phyloP scores from a whole-genome alignment of 2,113 vertebrate genomes.

The Hippocampus guttulatus region DNA sequence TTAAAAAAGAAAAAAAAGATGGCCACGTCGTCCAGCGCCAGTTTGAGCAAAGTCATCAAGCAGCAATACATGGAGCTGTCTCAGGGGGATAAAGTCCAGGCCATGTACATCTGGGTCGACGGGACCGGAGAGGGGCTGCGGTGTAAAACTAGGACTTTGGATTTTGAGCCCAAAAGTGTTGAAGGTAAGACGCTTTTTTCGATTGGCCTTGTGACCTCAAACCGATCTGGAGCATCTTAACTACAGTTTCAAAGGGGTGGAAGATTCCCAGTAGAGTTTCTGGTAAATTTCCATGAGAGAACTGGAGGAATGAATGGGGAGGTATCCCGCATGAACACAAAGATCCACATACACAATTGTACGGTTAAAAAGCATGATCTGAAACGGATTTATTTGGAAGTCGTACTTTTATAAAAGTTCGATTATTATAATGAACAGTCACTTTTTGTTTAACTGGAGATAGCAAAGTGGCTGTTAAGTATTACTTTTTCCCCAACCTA shows the following conservation, averaged over 20 bases:
- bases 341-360: background rate
- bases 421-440: background rate
- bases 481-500: too few relatives aligned
- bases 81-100: slow-evolving; percentile 88
- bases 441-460: too few relatives aligned
- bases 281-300: background rate
- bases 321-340: background rate
- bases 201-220: background rate
- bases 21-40: slow-evolving; percentile 86
- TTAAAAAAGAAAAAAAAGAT: slow-evolving; percentile 71
- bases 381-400: background rate
- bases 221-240: too few relatives aligned
- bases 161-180: slow-evolving; percentile 86
- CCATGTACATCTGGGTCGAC: slow-evolving; percentile 97
- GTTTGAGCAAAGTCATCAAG: slow-evolving; percentile 89
- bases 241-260: too few relatives aligned
- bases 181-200: slow-evolving; percentile 73
- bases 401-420: background rate
- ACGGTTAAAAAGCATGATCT: background rate
- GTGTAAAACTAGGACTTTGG: slow-evolving; percentile 91
- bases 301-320: background rate
- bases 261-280: background rate
- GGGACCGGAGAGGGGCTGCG: slow-evolving; percentile 91
- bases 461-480: too few relatives aligned
- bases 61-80: slow-evolving; percentile 90